Conservation (phyloP, 2,888 invertebrate species). For the Drosophila falleni region DNA sequence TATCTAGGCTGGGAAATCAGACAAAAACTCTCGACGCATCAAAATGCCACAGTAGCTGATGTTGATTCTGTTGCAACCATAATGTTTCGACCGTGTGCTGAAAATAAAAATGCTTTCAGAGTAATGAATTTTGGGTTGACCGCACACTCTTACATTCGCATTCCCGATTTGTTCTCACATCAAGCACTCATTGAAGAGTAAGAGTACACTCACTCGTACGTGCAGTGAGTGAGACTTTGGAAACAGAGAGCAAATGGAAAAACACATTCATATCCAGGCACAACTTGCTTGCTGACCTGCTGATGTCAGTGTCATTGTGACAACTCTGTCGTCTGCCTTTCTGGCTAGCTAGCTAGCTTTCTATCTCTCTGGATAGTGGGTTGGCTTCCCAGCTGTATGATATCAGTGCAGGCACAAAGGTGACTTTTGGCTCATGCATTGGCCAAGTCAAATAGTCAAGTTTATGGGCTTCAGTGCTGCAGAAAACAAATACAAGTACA, state of each 20-base stretch:
- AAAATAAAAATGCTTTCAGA: conserved; percentile 73
- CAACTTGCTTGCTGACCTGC: conserved; percentile 50
- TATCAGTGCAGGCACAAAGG: conserved; percentile 51
- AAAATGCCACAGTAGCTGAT: conserved; percentile 34
- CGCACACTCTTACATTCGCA: conserved; percentile 23
- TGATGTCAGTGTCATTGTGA: conserved; percentile 64
- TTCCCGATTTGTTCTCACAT: conserved; percentile 20
- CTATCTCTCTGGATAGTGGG: not conserved
- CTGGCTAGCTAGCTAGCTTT: conserved; percentile 7
- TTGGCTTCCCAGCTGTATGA: conserved; percentile 18
- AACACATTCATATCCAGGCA: conserved; percentile 57
- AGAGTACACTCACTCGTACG: conserved; percentile 22
- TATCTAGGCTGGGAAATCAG: conserved; percentile 16
- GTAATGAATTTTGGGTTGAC: conserved; percentile 63
- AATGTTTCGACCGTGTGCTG: conserved; percentile 30
- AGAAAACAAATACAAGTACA: conserved; percentile 12
- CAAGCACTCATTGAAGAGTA: conserved; percentile 2
- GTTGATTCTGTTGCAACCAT: conserved; percentile 27
- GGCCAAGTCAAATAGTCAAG: conserved; percentile 57
- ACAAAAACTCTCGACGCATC: conserved; percentile 21
- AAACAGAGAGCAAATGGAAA: conserved; percentile 41
- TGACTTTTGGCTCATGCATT: conserved; percentile 54
- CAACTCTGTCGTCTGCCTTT: conserved; percentile 41
- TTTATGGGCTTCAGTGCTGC: conserved; percentile 38
- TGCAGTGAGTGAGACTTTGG: conserved; percentile 9